phyloP scores from a whole-genome alignment of 2,797 vertebrate genomes.

The Scolopax rusticola region DNA sequence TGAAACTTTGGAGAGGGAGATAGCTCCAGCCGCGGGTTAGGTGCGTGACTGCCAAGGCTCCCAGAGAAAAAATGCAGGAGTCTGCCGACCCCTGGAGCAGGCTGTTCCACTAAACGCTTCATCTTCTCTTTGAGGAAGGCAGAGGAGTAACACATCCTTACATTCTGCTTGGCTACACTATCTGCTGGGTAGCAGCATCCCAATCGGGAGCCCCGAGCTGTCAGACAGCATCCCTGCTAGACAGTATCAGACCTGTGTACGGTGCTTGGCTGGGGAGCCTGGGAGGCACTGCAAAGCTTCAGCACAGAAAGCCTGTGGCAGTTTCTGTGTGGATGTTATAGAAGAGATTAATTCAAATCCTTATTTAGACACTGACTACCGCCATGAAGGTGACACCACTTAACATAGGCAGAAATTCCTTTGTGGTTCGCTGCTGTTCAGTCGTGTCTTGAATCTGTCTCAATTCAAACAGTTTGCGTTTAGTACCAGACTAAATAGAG shows the following conservation, averaged over 20 bases:
- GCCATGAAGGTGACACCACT: constrained; percentile 50
- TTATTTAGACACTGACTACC: constrained; percentile 30
- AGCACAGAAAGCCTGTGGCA: background rate
- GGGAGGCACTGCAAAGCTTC: background rate
- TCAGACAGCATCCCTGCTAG: constrained; percentile 41
- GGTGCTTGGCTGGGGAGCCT: background rate
- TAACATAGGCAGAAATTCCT: constrained; percentile 39
- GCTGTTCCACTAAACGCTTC: background rate
- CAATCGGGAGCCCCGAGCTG: background rate
- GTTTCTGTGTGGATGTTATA: background rate
- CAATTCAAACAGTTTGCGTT: constrained; percentile 1
- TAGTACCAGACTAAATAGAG: background rate
- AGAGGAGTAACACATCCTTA: background rate
- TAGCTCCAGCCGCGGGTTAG: background rate
- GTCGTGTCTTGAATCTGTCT: constrained; percentile 17
- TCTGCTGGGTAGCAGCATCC: constrained; percentile 43
- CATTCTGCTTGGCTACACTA: background rate
- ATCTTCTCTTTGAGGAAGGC: background rate
- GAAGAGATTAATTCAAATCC: constrained; percentile 34
- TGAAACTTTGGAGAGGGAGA: constrained; percentile 58
- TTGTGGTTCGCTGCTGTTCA: background rate
- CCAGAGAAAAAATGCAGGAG: background rate
- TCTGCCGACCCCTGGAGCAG: background rate
- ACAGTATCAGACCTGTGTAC: background rate
- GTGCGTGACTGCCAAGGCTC: background rate